phyloP scores from a whole-genome alignment of 2,113 vertebrate species.

The Python bivittatus region DNA sequence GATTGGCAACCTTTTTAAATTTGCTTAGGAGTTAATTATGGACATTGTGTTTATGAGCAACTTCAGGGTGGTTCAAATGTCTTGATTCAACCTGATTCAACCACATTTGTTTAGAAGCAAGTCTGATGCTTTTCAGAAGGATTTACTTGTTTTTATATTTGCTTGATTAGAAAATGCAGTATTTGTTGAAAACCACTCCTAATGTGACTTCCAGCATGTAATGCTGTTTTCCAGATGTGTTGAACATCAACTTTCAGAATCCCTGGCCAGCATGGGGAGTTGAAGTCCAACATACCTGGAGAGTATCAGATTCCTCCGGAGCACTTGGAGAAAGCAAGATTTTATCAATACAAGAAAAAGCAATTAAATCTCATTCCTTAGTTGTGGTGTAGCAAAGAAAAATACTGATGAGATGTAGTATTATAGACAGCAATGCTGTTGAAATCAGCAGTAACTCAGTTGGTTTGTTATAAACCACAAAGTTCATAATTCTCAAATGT shows the following conservation, averaged over 20 bases:
- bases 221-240: neutral
- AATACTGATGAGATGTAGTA: neutral
- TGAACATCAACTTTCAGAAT: neutral
- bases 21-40: neutral
- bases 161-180: neutral
- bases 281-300: neutral
- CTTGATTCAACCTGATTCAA: neutral
- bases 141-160: neutral
- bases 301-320: neutral
- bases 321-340: neutral
- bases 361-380: neutral
- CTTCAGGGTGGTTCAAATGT: neutral
- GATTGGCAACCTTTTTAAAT: neutral
- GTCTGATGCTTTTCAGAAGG: neutral
- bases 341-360: neutral
- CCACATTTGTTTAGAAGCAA: neutral
- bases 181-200: neutral
- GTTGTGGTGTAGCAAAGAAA: neutral
- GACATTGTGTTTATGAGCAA: neutral
- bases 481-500: neutral
- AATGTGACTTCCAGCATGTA: neutral
- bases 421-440: neutral
- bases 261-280: neutral
- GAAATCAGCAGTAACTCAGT: neutral
- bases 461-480: neutral